A percentile compares a stretch with the other conserved stretches of the same genome.
These are phyloP conservation scores for Cromileptes altivelis DNA, from an alignment of 2,113 vertebrate genomes.

Conservation along the genomic window DNA sequence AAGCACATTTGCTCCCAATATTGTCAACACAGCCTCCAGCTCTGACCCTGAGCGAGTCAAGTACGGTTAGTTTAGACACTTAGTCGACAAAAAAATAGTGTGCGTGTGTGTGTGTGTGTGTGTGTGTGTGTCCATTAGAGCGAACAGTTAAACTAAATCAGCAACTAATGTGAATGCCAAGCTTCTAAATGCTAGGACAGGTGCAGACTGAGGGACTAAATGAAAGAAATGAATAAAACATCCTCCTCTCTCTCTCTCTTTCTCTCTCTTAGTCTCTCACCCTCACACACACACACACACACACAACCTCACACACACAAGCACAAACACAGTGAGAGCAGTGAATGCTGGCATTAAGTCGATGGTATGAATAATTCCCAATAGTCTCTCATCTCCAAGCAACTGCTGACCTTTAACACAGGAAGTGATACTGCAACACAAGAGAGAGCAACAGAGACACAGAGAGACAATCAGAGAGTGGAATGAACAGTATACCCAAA, in stretches of 20 bases:
- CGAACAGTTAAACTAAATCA: conserved; percentile 94
- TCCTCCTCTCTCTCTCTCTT: conserved; percentile 68
- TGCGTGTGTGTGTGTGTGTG: conserved; percentile 6
- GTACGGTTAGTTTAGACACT: conserved; percentile 36
- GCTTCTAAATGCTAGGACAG: conserved; percentile 98
- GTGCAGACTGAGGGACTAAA: conserved; percentile 96
- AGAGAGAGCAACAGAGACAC: conserved; percentile 28
- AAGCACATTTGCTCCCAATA: neutral
- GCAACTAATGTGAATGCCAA: conserved; percentile 95
- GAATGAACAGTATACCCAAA: neutral
- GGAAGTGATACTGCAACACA: conserved; percentile 80
- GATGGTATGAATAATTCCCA: conserved; percentile 98
- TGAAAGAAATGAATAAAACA: conserved; percentile 99
- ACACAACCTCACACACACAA: conserved; percentile 32
- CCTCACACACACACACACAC: conserved; percentile 27
- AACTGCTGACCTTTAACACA: conserved; percentile 91
- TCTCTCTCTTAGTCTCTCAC: conserved; percentile 21
- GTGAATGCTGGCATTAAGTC: conserved; percentile 97
- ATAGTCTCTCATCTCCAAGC: conserved; percentile 90
- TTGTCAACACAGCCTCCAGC: neutral
- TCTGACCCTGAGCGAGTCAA: conserved; percentile 25
- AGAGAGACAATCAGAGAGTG: no score
- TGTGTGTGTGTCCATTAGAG: conserved; percentile 51
- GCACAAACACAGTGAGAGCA: conserved; percentile 66
- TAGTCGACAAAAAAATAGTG: conserved; percentile 5